Evolutionary conservation across 2,113 vertebrate species (phyloP).

Genomic region (Raja brachyura): DNA sequence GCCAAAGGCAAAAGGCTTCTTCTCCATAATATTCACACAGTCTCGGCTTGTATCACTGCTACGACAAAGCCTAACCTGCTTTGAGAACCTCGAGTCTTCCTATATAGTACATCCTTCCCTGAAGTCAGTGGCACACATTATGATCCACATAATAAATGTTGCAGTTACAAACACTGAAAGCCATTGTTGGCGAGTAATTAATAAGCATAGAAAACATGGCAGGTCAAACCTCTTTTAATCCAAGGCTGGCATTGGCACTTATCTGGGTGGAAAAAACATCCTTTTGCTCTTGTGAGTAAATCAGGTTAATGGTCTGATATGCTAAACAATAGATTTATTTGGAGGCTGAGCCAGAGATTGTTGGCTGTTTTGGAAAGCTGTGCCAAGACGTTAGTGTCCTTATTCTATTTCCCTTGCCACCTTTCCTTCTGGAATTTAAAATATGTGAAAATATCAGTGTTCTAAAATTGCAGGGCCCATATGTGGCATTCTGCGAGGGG

Average conservation of each 20-base stretch:
- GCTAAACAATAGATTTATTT: background rate
- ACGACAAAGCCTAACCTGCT: background rate
- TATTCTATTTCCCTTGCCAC: background rate
- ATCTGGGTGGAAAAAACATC: background rate
- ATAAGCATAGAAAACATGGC: background rate
- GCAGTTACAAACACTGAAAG: background rate
- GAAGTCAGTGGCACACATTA: background rate
- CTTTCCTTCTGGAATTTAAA: background rate
- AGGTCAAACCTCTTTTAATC: background rate
- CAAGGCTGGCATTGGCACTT: background rate
- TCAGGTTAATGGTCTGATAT: background rate
- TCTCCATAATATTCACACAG: background rate
- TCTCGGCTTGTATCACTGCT: background rate
- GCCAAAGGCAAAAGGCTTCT: background rate
- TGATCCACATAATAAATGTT: background rate
- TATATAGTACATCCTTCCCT: background rate
- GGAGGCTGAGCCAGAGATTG: background rate
- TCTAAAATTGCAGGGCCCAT: background rate
- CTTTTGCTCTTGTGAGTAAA: background rate
- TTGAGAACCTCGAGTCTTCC: background rate
- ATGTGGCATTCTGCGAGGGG: too few species aligned
- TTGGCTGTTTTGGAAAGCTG: background rate
- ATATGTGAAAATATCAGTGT: background rate
- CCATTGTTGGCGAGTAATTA: background rate
- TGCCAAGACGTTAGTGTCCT: background rate